Percentiles rank a stretch among this genome's conserved stretches.
These are phyloP conservation scores for Thunnus maccoyii DNA, from an alignment of 2,113 vertebrate species.

Conservation along the genomic window DNA sequence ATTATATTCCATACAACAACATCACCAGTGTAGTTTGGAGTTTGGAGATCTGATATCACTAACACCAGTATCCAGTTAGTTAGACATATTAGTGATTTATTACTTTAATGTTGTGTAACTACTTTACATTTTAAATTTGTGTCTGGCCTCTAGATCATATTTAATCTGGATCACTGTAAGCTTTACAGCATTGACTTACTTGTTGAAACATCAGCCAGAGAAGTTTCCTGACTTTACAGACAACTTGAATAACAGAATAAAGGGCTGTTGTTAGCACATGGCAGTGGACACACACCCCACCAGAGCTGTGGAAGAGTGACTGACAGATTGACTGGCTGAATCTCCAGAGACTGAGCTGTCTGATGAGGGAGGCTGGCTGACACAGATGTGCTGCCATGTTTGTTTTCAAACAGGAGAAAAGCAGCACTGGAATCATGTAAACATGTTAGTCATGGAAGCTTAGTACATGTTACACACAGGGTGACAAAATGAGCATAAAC, in stretches of 20 bases:
- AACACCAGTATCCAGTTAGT: not conserved
- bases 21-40: too few relatives aligned
- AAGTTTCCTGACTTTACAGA: conserved; percentile 21
- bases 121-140: not conserved
- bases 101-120: not conserved
- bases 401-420: conserved; percentile 33
- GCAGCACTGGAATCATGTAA: not conserved
- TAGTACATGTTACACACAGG: not conserved
- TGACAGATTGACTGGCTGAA: conserved; percentile 13
- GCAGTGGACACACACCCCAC: conserved; percentile 17
- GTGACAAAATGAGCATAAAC: conserved; percentile 16
- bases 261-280: conserved; percentile 8
- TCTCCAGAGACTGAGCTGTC: conserved; percentile 20
- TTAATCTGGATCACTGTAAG: not conserved
- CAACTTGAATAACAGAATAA: conserved; percentile 44
- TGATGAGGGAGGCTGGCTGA: conserved; percentile 1
- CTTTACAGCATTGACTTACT: not conserved
- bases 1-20: too few relatives aligned
- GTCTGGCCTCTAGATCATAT: not conserved
- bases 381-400: conserved; percentile 16
- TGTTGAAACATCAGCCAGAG: conserved; percentile 17
- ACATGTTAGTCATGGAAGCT: conserved; percentile 17
- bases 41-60: too few relatives aligned
- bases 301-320: conserved; percentile 2
- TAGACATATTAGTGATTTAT: not conserved